These are phyloP conservation scores for Incurvaria masculella DNA, from an alignment of 2,888 invertebrate genomes.

Conservation along the genomic window DNA sequence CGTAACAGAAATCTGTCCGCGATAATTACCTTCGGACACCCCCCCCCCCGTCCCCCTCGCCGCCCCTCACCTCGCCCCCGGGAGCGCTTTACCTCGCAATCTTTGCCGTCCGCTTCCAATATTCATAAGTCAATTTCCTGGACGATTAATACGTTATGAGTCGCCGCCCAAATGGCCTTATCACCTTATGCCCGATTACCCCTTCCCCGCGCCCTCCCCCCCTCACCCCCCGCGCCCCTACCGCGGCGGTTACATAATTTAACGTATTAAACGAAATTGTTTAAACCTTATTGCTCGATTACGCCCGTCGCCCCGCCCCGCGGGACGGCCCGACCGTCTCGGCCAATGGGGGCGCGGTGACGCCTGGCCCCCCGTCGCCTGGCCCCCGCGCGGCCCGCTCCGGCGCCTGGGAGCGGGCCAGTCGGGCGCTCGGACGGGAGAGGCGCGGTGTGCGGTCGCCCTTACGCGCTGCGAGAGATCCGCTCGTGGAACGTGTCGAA, in stretches of 20 bases:
- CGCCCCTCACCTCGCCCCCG: constrained; percentile 25
- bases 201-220: constrained; percentile 43
- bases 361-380: constrained; percentile 24
- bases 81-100: constrained; percentile 40
- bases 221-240: constrained; percentile 2
- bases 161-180: constrained; percentile 56
- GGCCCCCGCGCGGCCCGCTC: constrained; percentile 18
- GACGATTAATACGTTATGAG: constrained; percentile 57
- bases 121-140: constrained; percentile 59
- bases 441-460: constrained; percentile 10
- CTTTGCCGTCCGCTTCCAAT: constrained; percentile 50
- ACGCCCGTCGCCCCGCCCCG: constrained; percentile 52
- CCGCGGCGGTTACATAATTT: constrained; percentile 46
- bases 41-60: neutral
- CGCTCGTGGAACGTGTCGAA: no score
- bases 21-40: neutral
- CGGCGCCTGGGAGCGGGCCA: constrained; percentile 20
- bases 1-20: neutral
- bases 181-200: constrained; percentile 58
- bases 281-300: constrained; percentile 60
- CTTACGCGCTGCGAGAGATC: no score
- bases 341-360: constrained; percentile 35
- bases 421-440: constrained; percentile 23
- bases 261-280: constrained; percentile 61
- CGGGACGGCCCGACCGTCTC: constrained; percentile 48